Conservation (phyloP, 1,140 invertebrate species). For the Neodiprion pinetum region DNA sequence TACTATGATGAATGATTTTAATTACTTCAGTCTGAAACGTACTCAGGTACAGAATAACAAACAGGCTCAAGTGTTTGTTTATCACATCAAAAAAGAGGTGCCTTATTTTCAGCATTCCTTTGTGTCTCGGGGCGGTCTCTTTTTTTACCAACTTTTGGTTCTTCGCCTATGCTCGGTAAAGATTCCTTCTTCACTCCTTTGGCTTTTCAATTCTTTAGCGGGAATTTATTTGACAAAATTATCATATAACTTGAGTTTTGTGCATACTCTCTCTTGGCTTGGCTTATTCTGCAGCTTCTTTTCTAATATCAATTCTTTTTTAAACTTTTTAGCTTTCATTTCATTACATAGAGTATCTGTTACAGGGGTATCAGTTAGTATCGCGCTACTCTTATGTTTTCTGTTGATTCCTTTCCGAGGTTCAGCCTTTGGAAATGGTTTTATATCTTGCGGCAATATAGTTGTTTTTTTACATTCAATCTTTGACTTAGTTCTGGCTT, state of each 20-base stretch:
- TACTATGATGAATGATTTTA: too few relatives aligned
- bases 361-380: constrained; percentile 18
- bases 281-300: background rate
- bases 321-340: background rate
- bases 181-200: background rate
- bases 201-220: background rate
- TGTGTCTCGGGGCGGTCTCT: too few relatives aligned
- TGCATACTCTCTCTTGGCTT: background rate
- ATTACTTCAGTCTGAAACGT: too few relatives aligned
- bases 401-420: constrained; percentile 15
- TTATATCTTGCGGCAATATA: constrained; percentile 19
- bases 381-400: constrained; percentile 15
- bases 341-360: background rate
- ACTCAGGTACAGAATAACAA: too few relatives aligned
- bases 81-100: too few relatives aligned
- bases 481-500: background rate
- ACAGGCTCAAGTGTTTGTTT: too few relatives aligned
- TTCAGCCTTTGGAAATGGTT: constrained; percentile 25
- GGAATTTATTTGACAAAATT: background rate
- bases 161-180: background rate
- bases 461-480: constrained; percentile 1
- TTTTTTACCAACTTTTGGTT: too few relatives aligned
- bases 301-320: background rate
- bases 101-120: too few relatives aligned
- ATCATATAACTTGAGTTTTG: background rate